phyloP scores from a whole-genome alignment of 2,797 vertebrate species.

The Potorous gilbertii region DNA sequence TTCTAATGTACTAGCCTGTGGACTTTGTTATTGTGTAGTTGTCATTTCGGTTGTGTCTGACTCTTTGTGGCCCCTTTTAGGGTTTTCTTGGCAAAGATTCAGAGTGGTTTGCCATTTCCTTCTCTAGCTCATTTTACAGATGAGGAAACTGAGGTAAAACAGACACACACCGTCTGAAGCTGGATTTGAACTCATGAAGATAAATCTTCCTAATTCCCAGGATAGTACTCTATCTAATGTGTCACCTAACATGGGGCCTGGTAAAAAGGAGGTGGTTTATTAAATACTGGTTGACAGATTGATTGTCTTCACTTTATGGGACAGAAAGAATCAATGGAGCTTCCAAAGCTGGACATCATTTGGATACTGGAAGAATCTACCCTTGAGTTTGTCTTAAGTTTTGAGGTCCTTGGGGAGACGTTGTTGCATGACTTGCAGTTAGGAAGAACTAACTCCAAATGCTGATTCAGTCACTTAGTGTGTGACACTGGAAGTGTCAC shows the following conservation, averaged over 20 bases:
- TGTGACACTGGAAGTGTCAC: not conserved
- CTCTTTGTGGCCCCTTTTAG: not conserved
- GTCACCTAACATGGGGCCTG: not conserved
- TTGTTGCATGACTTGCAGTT: not conserved
- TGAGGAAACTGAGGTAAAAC: not conserved
- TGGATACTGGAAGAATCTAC: not conserved
- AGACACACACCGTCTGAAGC: not conserved
- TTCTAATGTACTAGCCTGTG: not conserved
- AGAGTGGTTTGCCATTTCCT: not conserved
- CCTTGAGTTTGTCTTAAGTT: not conserved
- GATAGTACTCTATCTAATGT: not conserved
- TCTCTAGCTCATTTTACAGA: not conserved
- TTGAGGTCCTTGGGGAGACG: not conserved
- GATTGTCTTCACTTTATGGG: not conserved
- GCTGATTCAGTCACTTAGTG: not conserved
- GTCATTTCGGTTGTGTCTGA: not conserved
- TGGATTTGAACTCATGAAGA: not conserved
- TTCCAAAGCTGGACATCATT: not conserved
- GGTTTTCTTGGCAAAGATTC: not conserved
- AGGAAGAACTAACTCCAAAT: not conserved
- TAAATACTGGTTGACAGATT: not conserved
- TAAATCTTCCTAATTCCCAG: not conserved
- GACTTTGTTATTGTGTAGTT: not conserved
- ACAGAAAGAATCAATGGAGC: not conserved
- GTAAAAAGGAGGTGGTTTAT: not conserved